Conservation (phyloP, 30 jellyfish, hydroid and myxozoan species). For the Sanderia malayensis region DNA sequence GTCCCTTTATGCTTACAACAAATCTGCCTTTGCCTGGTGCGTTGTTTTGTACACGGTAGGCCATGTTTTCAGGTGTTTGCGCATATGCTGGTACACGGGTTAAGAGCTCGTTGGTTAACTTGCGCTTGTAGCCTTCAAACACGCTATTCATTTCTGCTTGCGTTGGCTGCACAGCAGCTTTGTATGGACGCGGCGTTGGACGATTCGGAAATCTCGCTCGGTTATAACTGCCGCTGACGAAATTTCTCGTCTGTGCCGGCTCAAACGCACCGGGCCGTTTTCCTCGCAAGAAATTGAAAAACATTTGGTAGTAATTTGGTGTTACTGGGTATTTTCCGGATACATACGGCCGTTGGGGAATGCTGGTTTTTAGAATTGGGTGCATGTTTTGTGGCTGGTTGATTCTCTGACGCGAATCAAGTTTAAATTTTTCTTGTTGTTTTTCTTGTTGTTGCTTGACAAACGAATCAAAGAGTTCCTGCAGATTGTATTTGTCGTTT, state of each 20-base stretch:
- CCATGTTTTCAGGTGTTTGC: not conserved
- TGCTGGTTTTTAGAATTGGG: not conserved
- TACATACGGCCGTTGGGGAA: not conserved
- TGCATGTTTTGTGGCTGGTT: too few species aligned
- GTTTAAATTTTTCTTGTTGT: too few species aligned
- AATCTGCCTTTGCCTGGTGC: conserved; percentile 37
- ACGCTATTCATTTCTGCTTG: not conserved
- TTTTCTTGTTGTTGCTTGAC: too few species aligned
- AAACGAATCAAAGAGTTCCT: too few species aligned
- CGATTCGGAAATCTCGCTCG: not conserved
- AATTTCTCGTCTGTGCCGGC: not conserved
- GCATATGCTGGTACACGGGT: not conserved
- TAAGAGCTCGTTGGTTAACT: not conserved
- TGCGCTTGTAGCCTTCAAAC: not conserved
- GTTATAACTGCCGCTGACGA: not conserved
- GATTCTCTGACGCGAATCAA: too few species aligned
- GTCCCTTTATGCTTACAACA: conserved; percentile 54
- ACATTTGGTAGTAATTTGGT: conserved; percentile 51
- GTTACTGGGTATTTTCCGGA: conserved; percentile 24
- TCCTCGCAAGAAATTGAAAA: conserved; percentile 27
- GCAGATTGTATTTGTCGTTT: too few species aligned
- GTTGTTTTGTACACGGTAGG: not conserved
- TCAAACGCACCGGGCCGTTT: not conserved
- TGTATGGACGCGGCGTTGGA: conserved; percentile 1
- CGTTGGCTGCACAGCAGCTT: not conserved